Conservation (phyloP, 2,888 invertebrate species). For the Plemyria rubiginata region DNA sequence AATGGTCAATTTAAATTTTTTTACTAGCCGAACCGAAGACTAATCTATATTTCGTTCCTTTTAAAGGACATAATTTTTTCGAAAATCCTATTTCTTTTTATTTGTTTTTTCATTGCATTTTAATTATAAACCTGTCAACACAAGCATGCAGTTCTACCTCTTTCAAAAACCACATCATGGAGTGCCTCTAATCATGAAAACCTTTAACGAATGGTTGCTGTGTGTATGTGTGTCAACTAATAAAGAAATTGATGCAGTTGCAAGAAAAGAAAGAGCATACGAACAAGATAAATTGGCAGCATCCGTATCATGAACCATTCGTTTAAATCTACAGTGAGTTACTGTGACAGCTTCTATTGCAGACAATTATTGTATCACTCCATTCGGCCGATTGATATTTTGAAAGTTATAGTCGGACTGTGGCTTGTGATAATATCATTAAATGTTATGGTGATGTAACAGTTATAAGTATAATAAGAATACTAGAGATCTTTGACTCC, state of each 20-base stretch:
- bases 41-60: no score
- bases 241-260: slow-evolving; percentile 37
- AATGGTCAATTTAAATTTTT: no score
- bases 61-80: no score
- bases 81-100: no score
- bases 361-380: slow-evolving; percentile 52
- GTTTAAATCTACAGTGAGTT: slow-evolving; percentile 55
- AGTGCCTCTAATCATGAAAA: neutral
- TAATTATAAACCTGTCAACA: no score
- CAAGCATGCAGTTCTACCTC: no score
- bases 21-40: no score
- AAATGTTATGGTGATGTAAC: neutral
- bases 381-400: slow-evolving; percentile 36
- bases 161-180: neutral
- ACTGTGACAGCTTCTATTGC: slow-evolving; percentile 57
- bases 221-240: slow-evolving; percentile 10
- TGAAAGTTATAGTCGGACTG: slow-evolving; percentile 2
- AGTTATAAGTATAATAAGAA: neutral
- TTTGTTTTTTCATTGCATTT: no score
- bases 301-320: slow-evolving; percentile 60
- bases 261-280: slow-evolving; percentile 39
- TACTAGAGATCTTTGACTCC: no score
- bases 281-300: slow-evolving; percentile 60
- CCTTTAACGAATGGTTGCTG: neutral
- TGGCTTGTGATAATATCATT: neutral